Evolutionary conservation across 2,113 vertebrate species (phyloP), one percentile per base, ranked within the genome.

Genomic region (Crotalus tigris): DNA sequence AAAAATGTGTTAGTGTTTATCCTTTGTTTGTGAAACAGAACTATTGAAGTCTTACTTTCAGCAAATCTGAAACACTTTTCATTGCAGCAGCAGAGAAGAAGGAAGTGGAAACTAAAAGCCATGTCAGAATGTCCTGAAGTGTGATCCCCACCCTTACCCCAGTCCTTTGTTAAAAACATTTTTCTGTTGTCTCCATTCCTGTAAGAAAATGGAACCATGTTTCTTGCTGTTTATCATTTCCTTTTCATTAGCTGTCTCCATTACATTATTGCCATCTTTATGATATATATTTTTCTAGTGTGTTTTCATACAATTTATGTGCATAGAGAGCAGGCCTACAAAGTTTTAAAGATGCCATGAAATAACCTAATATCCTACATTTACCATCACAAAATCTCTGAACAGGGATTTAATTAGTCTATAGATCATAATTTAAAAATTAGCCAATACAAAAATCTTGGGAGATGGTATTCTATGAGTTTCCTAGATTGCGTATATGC

Each of bases 191-290:
- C 97, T 98, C 97, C 98, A 98, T 98, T 96, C 95, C 97, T 97
- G 96, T 97, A 97, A 98, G 96, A 96, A 96, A 96, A 97, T 95
- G 97, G 97, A 96, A 95, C 95, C 97, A 95, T 97, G 96, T 97
- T 97, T 97, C 96, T 98, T 98, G 98, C 97, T 97, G 97, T 98
- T 97, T 98, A 98, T 98, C 95, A 95, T 98, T 95, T 98, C 96
- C 95, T 94, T 97, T 96, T 96, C 98, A 97, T 96, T 69, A 96
- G 94, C 59, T 95, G 94, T 59, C 54, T 61, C 33, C 96, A 96
- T 96, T 7, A 95, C 96, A 96, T 96, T 88, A 96, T 95, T 92
- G 93, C 87, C 81, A 92, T 94, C 91, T 61, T 93, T 94, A 93
- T 95, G 94, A 93, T 96, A 95, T 95, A 94, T 95, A 93, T 81